Evolutionary conservation across 2,113 vertebrate genomes (phyloP), one percentile per base, ranked within the genome.

Genomic region (Mandrillus leucophaeus): DNA sequence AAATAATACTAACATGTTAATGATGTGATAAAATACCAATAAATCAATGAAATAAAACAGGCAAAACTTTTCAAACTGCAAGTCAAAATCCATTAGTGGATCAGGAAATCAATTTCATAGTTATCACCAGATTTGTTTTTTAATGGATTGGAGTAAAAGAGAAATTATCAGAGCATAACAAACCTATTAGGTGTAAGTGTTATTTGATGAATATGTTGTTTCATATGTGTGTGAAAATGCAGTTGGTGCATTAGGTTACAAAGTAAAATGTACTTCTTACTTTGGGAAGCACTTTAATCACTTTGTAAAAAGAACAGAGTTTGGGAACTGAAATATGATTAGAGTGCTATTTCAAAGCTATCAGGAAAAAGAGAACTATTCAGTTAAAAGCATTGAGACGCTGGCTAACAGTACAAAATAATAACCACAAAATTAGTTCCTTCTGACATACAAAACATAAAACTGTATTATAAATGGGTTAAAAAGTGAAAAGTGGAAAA

Each of bases 21-120:
- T 55, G 50, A 52, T 52, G 6, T 5, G 64, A 16, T 22, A 88
- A 85, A 96, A 95, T 6, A 52, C 52, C 43, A 88, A 72, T 35
- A 79, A 84, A 92, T 84, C 72, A 92, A 88, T 55, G 57, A 43
- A 78, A 84, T 79, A 76, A 88, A 89, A 96, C 38, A 48, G 32
- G 40, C 6, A 76, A n/a, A 84, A 72, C 73, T 93, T 95, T 93
- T 55, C 27, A 73, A 35, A 73, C 7, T 73, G 8, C 11, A 85
- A 80, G 55, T 22, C 25, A 25, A 82, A 85, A 93, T n/a, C 4
- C 20, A 18, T 68, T 88, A 52, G 52, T 48, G 27, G 18, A 17
- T 57, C 38, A 85, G 35, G 20, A 95, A 80, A 68, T 96, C 16
- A 84, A 48, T 30, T 80, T 80, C 48, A 45, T 23, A 80, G 52